Evolutionary conservation across 2,113 vertebrate species (phyloP), one percentile per base, ranked within the genome.

Genomic region (Amphiprion percula): DNA sequence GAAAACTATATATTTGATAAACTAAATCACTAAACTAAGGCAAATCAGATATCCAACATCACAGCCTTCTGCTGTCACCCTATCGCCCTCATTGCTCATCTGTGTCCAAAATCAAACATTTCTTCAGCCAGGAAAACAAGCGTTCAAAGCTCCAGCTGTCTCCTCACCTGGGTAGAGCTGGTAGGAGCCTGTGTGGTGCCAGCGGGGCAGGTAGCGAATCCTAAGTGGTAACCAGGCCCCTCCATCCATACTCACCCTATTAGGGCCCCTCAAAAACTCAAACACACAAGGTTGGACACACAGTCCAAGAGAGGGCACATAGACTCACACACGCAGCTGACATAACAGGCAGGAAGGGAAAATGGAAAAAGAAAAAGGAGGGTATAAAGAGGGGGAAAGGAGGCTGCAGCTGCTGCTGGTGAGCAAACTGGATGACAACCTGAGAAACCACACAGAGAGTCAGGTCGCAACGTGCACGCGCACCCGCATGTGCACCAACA

Each of bases 111-210:
- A 37, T 12, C 19, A 15, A 24, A 9, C 26, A 14, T 60, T 61
- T 10, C 21, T 52, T 23, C n/a, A 17, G 7, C 5, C 47, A 15
- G 7, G 19, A 50, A 60, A 71, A 50, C 17, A 63, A 70, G 11
- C 4, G 26, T 39, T 24, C n/a, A 47, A 58, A 50, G 28, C 53
- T 56, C 64, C 76, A 26, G 68, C 46, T 53, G n/a, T 19, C n/a
- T 26, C 58, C 93, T 94, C 96, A 99, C 98, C 98, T 97, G 96
- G 96, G 85, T 95, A 95, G 24, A 99, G 96, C 94, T 96, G 97
- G 53, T 99, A 99, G 80, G 96, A 98, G 90, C 98, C 98, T 73
- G 96, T 96, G 94, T 97, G 95, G 81, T 97, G 97, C 97, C 97
- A 98, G 67, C 91, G 95, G 83, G 96, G 93, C 92, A 98, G 91